These are phyloP conservation scores for Orthosia gracilis DNA, from an alignment of 2,888 invertebrate species.

Conservation along the genomic window DNA sequence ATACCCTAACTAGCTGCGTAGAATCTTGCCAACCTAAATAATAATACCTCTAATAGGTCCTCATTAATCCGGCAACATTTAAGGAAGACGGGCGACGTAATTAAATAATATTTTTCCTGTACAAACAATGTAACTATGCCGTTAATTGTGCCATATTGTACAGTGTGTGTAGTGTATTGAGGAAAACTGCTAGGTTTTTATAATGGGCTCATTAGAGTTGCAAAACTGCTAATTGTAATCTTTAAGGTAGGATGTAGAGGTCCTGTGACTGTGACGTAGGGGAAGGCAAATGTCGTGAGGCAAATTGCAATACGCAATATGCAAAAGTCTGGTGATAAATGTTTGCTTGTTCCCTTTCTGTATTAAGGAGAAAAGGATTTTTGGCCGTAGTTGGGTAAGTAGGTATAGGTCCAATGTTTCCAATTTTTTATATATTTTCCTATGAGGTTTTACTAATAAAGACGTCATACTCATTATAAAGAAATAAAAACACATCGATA, in stretches of 20 bases:
- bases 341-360: too few species aligned
- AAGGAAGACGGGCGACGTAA: constrained; percentile 23
- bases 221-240: constrained; percentile 25
- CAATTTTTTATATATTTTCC: too few species aligned
- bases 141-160: not conserved
- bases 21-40: constrained; percentile 8
- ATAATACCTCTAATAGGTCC: not conserved
- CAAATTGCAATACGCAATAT: not conserved
- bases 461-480: too few species aligned
- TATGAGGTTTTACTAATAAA: too few species aligned
- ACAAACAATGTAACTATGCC: constrained; percentile 4
- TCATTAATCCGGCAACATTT: not conserved
- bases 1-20: not conserved
- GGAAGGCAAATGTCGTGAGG: not conserved
- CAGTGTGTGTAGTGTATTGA: not conserved
- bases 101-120: constrained; percentile 9
- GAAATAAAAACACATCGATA: too few species aligned
- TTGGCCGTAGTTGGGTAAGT: too few species aligned
- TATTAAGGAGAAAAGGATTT: too few species aligned
- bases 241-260: not conserved
- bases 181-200: constrained; percentile 31
- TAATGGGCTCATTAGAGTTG: constrained; percentile 23
- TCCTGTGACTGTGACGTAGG: not conserved
- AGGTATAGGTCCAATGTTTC: too few species aligned
- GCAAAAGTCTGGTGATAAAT: too few species aligned